Evolutionary conservation across 2,113 vertebrate species (phyloP).

Genomic region (Saccopteryx leptura): DNA sequence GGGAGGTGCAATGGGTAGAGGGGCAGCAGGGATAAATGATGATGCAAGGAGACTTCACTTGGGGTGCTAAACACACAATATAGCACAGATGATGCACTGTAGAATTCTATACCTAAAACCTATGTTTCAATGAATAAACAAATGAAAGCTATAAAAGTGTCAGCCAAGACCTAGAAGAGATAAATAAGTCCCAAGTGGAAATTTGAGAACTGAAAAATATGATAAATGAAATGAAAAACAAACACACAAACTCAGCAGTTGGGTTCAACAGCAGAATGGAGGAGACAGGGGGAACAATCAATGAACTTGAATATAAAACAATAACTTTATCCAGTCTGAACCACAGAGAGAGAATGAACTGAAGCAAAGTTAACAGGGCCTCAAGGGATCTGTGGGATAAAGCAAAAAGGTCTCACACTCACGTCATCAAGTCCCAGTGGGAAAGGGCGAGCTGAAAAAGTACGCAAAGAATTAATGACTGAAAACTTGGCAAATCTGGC

Average conservation of each 20-base stretch:
- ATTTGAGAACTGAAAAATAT: conserved; percentile 33
- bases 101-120: too few species aligned
- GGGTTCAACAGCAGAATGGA: not conserved
- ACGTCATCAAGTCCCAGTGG: not conserved
- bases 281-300: not conserved
- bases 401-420: not conserved
- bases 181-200: not conserved
- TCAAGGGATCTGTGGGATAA: not conserved
- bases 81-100: too few species aligned
- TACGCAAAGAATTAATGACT: not conserved
- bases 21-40: too few species aligned
- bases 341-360: not conserved
- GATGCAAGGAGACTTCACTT: too few species aligned
- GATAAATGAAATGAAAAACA: not conserved
- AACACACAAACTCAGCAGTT: not conserved
- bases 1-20: too few species aligned
- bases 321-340: not conserved
- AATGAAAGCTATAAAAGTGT: not conserved
- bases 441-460: not conserved
- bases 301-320: not conserved
- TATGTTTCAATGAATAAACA: not conserved
- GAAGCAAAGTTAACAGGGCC: not conserved
- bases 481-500: conserved; percentile 13
- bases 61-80: too few species aligned
- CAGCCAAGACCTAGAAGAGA: not conserved